phyloP scores from a whole-genome alignment of 2,888 invertebrate species.

The Ophraella communa region DNA sequence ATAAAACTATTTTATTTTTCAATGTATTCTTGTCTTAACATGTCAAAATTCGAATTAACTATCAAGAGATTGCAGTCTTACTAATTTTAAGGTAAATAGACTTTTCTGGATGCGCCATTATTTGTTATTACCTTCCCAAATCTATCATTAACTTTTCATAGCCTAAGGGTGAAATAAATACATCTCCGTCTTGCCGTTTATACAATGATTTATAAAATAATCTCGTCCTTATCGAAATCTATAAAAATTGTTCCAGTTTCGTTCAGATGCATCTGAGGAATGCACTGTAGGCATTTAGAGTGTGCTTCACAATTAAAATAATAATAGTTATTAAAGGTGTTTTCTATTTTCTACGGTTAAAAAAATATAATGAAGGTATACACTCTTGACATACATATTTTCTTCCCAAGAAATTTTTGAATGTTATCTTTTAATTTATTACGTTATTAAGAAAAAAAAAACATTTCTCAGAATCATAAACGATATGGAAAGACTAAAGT shows the following conservation, averaged over 20 bases:
- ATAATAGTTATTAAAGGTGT: constrained; percentile 26
- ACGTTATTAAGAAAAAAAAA: not conserved
- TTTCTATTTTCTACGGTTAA: constrained; percentile 4
- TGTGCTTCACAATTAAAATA: constrained; percentile 2
- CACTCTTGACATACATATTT: constrained; percentile 31
- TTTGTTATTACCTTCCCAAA: not conserved
- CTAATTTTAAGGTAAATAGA: too few relatives aligned
- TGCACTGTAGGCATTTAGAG: not conserved
- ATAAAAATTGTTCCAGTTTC: not conserved
- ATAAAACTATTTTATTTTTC: too few relatives aligned
- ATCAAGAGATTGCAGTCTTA: too few relatives aligned
- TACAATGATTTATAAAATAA: not conserved
- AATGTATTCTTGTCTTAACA: too few relatives aligned
- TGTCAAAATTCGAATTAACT: too few relatives aligned
- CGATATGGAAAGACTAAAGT: too few relatives aligned
- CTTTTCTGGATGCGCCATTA: too few relatives aligned
- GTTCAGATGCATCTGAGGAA: not conserved
- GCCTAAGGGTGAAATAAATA: not conserved
- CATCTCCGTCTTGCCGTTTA: not conserved
- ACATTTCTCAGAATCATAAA: too few relatives aligned
- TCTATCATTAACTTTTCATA: not conserved
- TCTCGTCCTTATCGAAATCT: not conserved
- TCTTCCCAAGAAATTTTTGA: constrained; percentile 3
- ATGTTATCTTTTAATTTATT: constrained; percentile 2
- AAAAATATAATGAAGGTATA: constrained; percentile 22